Conservation (phyloP, 2,888 invertebrate genomes). For the Sinopyrophorus schimmeli region DNA sequence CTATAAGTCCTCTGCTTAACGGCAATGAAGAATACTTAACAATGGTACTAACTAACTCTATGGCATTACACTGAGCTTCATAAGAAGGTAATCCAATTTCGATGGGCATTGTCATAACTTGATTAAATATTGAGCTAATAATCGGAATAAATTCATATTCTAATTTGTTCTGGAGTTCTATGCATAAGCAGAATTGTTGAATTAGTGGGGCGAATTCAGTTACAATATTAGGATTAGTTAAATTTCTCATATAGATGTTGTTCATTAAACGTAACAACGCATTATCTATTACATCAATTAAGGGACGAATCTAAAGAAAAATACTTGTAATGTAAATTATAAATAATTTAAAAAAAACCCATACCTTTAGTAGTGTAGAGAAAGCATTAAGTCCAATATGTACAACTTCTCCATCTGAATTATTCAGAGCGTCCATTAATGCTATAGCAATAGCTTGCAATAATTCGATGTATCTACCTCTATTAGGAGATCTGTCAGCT, state of each 20-base stretch:
- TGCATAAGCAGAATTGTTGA: too few relatives aligned
- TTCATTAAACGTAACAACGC: conserved; percentile 14
- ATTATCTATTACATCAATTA: conserved; percentile 12
- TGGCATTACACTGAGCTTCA: conserved; percentile 29
- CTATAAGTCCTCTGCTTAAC: conserved; percentile 28
- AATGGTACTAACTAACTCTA: conserved; percentile 28
- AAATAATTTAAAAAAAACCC: too few relatives aligned
- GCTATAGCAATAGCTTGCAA: conserved; percentile 17
- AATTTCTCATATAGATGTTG: conserved; percentile 13
- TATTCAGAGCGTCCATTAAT: conserved; percentile 18
- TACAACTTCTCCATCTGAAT: conserved; percentile 17
- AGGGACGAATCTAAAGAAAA: conserved; percentile 9
- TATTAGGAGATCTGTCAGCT: conserved; percentile 8
- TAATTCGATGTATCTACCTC: conserved; percentile 15
- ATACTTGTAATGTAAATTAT: too few relatives aligned
- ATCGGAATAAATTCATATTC: too few relatives aligned
- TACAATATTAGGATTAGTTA: conserved; percentile 18
- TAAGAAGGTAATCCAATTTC: conserved; percentile 17
- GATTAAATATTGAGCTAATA: too few relatives aligned
- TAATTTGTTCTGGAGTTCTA: too few relatives aligned
- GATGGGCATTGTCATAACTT: conserved; percentile 1
- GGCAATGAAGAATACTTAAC: conserved; percentile 31
- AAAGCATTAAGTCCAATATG: conserved; percentile 16
- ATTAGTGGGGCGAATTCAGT: too few relatives aligned
- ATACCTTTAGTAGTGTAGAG: conserved; percentile 15